Conservation (phyloP, 2,113 vertebrate genomes). For the Microcebus lehilahytsara region DNA sequence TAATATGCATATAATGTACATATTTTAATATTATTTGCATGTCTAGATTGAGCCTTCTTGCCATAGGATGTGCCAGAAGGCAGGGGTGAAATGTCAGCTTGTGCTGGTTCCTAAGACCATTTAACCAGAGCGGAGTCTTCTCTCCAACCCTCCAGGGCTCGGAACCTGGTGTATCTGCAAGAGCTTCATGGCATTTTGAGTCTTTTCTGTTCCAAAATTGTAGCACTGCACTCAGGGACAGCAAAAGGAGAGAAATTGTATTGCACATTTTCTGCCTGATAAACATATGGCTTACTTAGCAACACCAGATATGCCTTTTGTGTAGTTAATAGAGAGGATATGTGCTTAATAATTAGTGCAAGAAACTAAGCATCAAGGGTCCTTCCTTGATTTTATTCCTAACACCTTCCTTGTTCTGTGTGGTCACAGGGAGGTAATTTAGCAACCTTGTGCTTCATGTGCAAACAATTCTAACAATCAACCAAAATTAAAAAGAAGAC, state of each 20-base stretch:
- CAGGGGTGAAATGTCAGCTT: background rate
- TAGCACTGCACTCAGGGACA: conserved; percentile 61
- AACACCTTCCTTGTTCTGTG: background rate
- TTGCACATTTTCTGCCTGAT: conserved; percentile 12
- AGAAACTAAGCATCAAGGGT: background rate
- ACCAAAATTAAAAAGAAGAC: background rate
- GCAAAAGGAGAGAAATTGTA: background rate
- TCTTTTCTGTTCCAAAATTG: conserved; percentile 59
- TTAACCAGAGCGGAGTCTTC: background rate
- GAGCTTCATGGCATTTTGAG: conserved; percentile 18
- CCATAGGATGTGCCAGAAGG: background rate
- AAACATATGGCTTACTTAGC: conserved; percentile 31
- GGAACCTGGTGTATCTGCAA: background rate
- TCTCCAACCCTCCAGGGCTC: background rate
- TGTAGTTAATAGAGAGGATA: background rate
- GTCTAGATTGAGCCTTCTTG: background rate
- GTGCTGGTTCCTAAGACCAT: background rate
- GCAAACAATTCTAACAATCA: conserved; percentile 3
- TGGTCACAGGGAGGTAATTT: background rate
- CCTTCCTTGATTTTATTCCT: background rate
- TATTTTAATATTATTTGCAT: background rate
- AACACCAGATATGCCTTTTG: background rate
- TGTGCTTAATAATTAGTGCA: conserved; percentile 26
- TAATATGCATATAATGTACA: background rate
- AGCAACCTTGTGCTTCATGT: background rate